These are phyloP conservation scores for Hemitrygon akajei DNA, from an alignment of 2,797 vertebrate species.

Conservation along the genomic window DNA sequence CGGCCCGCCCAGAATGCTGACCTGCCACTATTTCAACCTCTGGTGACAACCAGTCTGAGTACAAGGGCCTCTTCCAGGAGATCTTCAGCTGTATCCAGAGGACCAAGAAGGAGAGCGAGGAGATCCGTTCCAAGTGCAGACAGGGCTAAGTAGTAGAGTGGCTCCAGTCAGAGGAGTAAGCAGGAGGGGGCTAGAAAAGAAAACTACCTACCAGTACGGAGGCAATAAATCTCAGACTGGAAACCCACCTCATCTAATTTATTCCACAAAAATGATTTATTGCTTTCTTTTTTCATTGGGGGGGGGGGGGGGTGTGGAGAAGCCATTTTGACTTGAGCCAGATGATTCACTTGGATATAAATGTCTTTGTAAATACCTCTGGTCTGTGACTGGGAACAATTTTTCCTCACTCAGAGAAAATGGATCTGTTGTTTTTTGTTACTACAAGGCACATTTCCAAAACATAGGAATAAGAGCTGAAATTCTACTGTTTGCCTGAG, in stretches of 20 bases:
- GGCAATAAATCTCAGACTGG: background rate
- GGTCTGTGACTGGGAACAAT: background rate
- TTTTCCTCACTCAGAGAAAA: background rate
- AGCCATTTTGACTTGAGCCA: background rate
- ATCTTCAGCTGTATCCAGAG: slow-evolving; percentile 87
- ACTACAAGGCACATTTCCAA: no score
- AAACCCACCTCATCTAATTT: background rate
- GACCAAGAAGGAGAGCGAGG: slow-evolving; percentile 82
- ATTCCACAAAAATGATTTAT: background rate
- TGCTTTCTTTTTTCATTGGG: no score
- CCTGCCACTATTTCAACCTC: background rate
- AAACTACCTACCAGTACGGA: background rate
- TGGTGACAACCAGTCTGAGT: slow-evolving; percentile 69
- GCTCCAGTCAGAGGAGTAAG: background rate
- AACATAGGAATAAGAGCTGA: background rate
- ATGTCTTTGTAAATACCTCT: background rate
- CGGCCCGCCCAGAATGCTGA: slow-evolving; percentile 39
- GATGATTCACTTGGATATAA: no score
- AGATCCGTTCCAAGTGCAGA: slow-evolving; percentile 70
- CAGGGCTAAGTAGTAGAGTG: slow-evolving; percentile 20
- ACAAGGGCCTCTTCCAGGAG: slow-evolving; percentile 84
- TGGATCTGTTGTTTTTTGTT: no score
- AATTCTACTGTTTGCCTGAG: background rate
- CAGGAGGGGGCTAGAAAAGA: background rate
- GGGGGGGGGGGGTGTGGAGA: no score